These are phyloP conservation scores for Pentalonia nigronervosa DNA, from an alignment of 1,140 invertebrate genomes.

Conservation along the genomic window DNA sequence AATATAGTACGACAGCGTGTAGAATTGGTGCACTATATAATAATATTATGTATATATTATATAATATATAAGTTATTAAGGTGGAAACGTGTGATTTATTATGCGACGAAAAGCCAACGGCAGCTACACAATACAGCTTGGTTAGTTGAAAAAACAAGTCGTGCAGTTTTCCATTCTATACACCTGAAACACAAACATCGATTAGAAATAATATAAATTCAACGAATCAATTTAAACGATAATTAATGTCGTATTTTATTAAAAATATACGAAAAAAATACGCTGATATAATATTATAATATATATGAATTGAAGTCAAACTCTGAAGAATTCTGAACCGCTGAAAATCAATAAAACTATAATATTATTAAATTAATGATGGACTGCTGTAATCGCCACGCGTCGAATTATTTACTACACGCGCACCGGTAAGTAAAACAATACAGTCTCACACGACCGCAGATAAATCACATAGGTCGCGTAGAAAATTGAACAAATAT, in stretches of 20 bases:
- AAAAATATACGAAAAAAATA: background rate
- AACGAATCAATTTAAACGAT: background rate
- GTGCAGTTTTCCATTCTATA: conserved; percentile 11
- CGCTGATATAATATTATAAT: background rate
- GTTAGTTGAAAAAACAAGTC: conserved; percentile 2
- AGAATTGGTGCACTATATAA: conserved; percentile 12
- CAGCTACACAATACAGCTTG: conserved; percentile 13
- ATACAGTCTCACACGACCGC: background rate
- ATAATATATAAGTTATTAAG: conserved; percentile 9
- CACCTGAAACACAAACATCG: conserved; percentile 35
- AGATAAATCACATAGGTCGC: no score
- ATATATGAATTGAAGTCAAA: background rate
- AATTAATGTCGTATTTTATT: background rate
- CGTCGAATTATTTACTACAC: background rate
- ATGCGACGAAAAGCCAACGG: conserved; percentile 39
- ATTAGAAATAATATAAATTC: background rate
- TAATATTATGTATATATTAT: background rate
- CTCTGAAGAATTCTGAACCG: background rate
- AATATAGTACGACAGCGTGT: conserved; percentile 48
- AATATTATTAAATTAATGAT: background rate
- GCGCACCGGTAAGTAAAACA: background rate
- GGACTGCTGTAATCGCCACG: background rate
- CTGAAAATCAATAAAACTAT: background rate
- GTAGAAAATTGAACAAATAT: no score
- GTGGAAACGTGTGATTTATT: conserved; percentile 18